phyloP scores from a whole-genome alignment of 2,797 vertebrate species.

The Mus spretus region DNA sequence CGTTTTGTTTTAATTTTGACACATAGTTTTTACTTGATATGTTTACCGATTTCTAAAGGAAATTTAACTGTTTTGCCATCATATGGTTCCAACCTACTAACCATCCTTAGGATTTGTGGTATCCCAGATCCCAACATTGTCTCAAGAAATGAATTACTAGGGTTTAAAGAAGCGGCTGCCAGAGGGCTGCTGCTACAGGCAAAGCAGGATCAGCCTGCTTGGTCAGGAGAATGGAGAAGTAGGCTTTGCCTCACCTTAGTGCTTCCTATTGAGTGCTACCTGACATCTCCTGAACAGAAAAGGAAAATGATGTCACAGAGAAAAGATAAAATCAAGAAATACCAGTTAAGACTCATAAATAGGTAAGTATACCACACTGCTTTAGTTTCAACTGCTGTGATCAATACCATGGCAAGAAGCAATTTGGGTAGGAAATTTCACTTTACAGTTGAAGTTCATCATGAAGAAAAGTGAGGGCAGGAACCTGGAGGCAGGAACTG shows the following conservation, averaged over 20 bases:
- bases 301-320: neutral
- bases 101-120: neutral
- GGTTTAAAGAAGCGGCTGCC: neutral
- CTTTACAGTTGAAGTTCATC: neutral
- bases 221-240: neutral
- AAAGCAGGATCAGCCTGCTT: neutral
- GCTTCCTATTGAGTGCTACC: neutral
- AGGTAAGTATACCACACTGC: neutral
- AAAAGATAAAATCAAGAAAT: neutral
- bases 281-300: neutral
- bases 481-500: neutral
- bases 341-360: neutral
- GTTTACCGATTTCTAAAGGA: neutral
- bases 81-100: neutral
- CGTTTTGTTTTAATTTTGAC: neutral
- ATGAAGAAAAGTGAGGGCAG: neutral
- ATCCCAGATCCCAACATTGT: neutral
- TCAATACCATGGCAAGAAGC: neutral
- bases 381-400: neutral
- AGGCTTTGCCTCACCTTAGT: neutral
- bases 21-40: neutral
- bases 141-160: neutral
- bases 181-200: neutral
- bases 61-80: neutral
- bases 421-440: neutral